Base-by-base conservation (phyloP, 2,888 invertebrate genomes). In the Flexamia atlantica region DNA sequence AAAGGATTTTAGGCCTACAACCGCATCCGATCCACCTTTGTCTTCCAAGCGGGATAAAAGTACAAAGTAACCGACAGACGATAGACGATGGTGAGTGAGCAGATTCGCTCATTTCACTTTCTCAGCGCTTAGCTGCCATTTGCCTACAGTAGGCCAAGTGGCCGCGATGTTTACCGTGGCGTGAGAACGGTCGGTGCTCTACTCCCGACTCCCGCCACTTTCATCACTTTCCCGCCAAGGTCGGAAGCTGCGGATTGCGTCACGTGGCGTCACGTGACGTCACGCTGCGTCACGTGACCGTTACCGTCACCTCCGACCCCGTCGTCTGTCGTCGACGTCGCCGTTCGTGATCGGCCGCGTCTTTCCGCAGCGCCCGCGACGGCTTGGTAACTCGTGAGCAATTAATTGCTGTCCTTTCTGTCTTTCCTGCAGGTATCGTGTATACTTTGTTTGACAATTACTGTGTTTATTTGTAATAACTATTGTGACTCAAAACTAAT, bases 171-270 rank as follows among this genome's bases (percentile, higher is more conserved):
- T 70, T 36, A 40, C 70, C 46, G 50, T 42, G 46, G 46, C 74
- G 53, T 79, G 79, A 57, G 79, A 79, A 79, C 79, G 32, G 57
- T n/a, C 32, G 57, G 36, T 57, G 36, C 72, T 36, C 72, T 72
- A 72, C 64, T 64, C 68, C n/a, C n/a, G n/a, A n/a, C n/a, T n/a
- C n/a, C n/a, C 72, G 46, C 64, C 76, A 76, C 76, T 76, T 76
- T 76, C 76, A 76, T 76, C 76, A 76, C 76, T 76, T 46, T 76
- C 76, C 76, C 76, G 50, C 76, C 64, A 76, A 76, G 76, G 76
- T 76, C 76, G 76, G 28, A n/a, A 46, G 28, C 64, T 17, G 64
- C 64, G 14, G 64, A 64, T 64, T 64, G 30, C 64, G 64, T 64
- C 30, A 30, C 64, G 30, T 30, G 28, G 28, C 4, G 64, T 64